Conservation (phyloP, 2,888 invertebrate genomes). For the Lamellibrachia satsuma region DNA sequence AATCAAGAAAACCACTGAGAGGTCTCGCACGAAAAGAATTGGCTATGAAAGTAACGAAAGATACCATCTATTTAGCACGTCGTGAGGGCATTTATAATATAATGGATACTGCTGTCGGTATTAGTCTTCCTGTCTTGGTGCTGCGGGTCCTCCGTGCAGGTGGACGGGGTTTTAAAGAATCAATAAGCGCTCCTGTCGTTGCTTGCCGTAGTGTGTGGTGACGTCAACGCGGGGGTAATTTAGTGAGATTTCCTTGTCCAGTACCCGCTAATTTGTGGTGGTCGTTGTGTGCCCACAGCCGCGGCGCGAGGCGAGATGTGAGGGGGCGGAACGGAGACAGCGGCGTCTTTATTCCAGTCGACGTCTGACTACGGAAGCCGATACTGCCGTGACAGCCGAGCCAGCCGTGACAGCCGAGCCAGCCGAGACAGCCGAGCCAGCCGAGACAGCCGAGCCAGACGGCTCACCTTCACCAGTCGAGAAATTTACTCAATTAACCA, state of each 20-base stretch:
- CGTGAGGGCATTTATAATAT: too few relatives aligned
- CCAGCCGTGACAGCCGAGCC: too few relatives aligned
- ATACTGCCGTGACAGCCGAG: too few relatives aligned
- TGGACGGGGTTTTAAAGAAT: not conserved
- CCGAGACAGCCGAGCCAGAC: too few relatives aligned
- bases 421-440: too few relatives aligned
- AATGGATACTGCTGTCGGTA: not conserved
- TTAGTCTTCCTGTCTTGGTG: not conserved
- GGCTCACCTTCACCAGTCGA: too few relatives aligned
- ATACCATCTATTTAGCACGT: too few relatives aligned
- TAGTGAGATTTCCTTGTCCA: not conserved
- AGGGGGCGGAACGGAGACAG: not conserved
- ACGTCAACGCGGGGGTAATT: not conserved
- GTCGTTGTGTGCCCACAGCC: not conserved
- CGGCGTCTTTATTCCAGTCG: not conserved
- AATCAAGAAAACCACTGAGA: too few relatives aligned
- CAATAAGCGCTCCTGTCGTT: not conserved
- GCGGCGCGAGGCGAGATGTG: not conserved
- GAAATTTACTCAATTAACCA: too few relatives aligned
- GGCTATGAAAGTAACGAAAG: too few relatives aligned
- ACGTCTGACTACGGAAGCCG: not conserved
- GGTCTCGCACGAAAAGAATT: too few relatives aligned
- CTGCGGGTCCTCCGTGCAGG: not conserved
- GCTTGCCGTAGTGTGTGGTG: not conserved
- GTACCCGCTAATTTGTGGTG: conserved; percentile 12